Percentiles rank a stretch among this genome's conserved stretches.
These are phyloP conservation scores for Spinibarbus caldwelli DNA, from an alignment of 2,797 vertebrate species.

Conservation along the genomic window DNA sequence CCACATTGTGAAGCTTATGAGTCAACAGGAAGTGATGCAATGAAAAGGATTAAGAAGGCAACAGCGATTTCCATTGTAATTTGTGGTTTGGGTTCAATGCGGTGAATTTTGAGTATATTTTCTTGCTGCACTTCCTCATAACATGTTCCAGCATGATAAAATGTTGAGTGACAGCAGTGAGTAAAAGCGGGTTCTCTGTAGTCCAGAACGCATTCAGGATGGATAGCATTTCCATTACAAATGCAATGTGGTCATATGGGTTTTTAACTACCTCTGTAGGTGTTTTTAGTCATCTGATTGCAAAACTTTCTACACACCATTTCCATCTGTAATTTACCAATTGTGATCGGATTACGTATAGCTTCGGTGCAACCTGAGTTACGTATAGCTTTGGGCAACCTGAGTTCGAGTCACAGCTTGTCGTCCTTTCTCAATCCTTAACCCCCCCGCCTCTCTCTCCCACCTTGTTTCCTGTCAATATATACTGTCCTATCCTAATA, in stretches of 20 bases:
- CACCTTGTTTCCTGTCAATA: no score
- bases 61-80: not conserved
- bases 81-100: not conserved
- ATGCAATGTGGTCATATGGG: not conserved
- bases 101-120: not conserved
- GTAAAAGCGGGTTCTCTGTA: not conserved
- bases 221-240: not conserved
- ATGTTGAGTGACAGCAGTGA: not conserved
- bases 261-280: not conserved
- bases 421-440: no score
- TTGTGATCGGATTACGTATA: no score
- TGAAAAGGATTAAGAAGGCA: not conserved
- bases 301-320: not conserved
- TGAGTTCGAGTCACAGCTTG: no score
- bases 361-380: no score
- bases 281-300: no score
- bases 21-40: not conserved
- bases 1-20: not conserved
- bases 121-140: not conserved
- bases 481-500: no score
- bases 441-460: no score
- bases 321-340: not conserved
- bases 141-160: not conserved
- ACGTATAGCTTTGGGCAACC: no score
- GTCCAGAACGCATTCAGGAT: not conserved